A percentile compares a stretch with the other conserved stretches of the same genome.
phyloP scores from a whole-genome alignment of 2,888 invertebrate genomes.

The Molorchus minor region DNA sequence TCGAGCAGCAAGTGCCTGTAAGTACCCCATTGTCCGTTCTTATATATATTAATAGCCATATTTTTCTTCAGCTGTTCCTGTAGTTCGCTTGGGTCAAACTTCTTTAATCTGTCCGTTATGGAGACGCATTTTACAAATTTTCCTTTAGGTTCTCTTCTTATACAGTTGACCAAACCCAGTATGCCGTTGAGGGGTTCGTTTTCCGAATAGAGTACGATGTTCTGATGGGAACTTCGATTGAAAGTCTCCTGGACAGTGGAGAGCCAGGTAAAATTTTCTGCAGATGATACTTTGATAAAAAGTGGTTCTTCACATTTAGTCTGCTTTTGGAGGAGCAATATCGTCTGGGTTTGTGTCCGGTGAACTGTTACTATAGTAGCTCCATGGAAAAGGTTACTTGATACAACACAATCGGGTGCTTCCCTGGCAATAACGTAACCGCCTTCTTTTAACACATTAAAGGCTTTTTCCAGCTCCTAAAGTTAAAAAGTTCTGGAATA shows the following conservation, averaged over 20 bases:
- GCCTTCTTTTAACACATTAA: slow-evolving; percentile 3
- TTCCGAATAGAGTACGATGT: neutral
- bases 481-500: slow-evolving; percentile 13
- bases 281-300: neutral
- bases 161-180: neutral
- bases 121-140: neutral
- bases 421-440: neutral
- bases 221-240: neutral
- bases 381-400: neutral
- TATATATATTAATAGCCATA: neutral
- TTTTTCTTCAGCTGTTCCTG: neutral
- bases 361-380: neutral
- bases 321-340: neutral
- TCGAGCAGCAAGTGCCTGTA: neutral
- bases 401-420: neutral
- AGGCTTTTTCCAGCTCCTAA: slow-evolving; percentile 38
- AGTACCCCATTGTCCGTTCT: neutral
- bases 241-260: neutral
- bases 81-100: neutral
- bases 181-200: neutral
- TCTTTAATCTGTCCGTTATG: neutral
- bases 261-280: neutral
- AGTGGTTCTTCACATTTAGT: neutral
- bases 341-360: neutral
- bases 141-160: neutral